Percentiles rank a stretch among this genome's conserved stretches.
phyloP scores from a whole-genome alignment of 1,140 invertebrate species.

The Orussus abietinus region DNA sequence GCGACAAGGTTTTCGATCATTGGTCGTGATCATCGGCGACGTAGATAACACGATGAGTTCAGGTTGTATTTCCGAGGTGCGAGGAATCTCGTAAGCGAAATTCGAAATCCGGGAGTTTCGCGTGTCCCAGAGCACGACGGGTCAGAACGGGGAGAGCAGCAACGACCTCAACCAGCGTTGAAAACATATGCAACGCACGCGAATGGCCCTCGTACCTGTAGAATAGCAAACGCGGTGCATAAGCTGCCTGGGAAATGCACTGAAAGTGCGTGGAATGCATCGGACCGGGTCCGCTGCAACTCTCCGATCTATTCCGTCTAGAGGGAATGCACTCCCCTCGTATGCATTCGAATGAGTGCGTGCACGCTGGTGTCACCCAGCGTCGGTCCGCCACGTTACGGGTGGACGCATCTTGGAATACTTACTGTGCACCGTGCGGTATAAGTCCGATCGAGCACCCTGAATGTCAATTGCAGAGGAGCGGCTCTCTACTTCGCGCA shows the following conservation, averaged over 20 bases:
- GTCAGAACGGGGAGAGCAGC: no score
- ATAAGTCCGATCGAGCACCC: slow-evolving; percentile 42
- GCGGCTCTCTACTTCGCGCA: slow-evolving; percentile 36
- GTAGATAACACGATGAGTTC: neutral
- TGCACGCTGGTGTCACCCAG: no score
- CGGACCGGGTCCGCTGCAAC: slow-evolving; percentile 15
- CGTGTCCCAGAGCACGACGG: slow-evolving; percentile 3
- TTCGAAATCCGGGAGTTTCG: slow-evolving; percentile 15
- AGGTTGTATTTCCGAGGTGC: no score
- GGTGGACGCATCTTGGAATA: slow-evolving; percentile 15
- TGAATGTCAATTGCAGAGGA: slow-evolving; percentile 39
- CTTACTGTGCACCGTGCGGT: slow-evolving; percentile 31
- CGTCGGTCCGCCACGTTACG: slow-evolving; percentile 12
- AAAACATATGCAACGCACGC: slow-evolving; percentile 44
- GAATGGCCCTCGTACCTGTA: slow-evolving; percentile 38
- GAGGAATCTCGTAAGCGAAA: no score
- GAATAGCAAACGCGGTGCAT: slow-evolving; percentile 47
- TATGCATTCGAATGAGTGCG: no score
- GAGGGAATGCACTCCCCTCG: no score
- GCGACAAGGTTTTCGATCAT: neutral
- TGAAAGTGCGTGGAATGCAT: slow-evolving; percentile 46
- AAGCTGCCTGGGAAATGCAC: slow-evolving; percentile 45
- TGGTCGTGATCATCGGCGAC: neutral
- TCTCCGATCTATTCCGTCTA: slow-evolving; percentile 38
- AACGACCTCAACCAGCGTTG: slow-evolving; percentile 22